Evolutionary conservation across 2,113 vertebrate species (phyloP).

Genomic region (Periophthalmodon schlosseri): DNA sequence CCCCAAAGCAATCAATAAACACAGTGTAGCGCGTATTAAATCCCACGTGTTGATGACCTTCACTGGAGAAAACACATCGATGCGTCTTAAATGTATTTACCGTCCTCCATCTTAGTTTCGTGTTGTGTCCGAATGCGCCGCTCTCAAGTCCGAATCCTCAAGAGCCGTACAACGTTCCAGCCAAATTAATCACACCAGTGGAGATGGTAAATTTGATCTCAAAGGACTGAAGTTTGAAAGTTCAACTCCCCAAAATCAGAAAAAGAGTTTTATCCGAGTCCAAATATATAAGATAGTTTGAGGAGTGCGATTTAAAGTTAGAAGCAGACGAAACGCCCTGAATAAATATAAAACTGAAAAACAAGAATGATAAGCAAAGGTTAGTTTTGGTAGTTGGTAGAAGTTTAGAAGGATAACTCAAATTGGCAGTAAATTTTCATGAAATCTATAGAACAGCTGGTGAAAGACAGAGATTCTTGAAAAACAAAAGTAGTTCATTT

Average conservation of each 20-base stretch:
- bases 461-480: too few relatives aligned
- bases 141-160: constrained; percentile 31
- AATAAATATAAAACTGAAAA: too few relatives aligned
- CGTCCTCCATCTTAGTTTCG: constrained; percentile 33
- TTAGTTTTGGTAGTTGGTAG: too few relatives aligned
- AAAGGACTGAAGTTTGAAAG: not conserved
- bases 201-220: constrained; percentile 11
- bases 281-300: not conserved
- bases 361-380: too few relatives aligned
- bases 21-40: constrained; percentile 51
- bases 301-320: not conserved
- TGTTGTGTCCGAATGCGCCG: constrained; percentile 24
- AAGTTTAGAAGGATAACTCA: too few relatives aligned
- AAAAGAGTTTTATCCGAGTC: not conserved
- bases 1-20: constrained; percentile 57
- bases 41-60: constrained; percentile 53
- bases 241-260: not conserved
- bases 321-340: not conserved
- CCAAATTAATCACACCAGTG: constrained; percentile 5
- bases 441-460: too few relatives aligned
- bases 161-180: not conserved
- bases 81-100: constrained; percentile 54
- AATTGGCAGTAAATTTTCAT: too few relatives aligned
- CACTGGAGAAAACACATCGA: constrained; percentile 40
- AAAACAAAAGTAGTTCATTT: too few relatives aligned